Evolutionary conservation across 2,797 vertebrate species (phyloP).

Genomic region (Taeniopygia guttata): DNA sequence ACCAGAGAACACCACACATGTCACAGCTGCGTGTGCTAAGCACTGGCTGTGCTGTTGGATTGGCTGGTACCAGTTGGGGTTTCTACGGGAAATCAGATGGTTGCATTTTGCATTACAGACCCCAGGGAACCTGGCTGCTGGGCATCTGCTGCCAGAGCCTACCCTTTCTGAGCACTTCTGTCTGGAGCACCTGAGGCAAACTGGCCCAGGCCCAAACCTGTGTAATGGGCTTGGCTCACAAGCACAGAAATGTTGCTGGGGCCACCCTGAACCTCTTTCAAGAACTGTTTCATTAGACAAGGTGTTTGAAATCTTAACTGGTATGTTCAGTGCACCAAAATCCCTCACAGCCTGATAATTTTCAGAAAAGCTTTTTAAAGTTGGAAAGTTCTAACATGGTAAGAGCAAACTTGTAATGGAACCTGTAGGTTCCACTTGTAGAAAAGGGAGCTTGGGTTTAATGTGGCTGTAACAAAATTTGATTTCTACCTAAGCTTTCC

Average conservation of each 20-base stretch:
- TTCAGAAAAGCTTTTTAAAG: neutral
- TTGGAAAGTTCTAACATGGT: neutral
- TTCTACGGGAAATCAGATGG: neutral
- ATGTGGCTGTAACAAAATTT: neutral
- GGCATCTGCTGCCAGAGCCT: neutral
- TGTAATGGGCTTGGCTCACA: neutral
- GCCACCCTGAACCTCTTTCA: neutral
- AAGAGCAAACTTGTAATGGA: neutral
- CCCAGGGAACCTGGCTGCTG: neutral
- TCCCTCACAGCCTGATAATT: neutral
- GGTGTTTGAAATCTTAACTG: neutral
- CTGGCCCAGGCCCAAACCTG: neutral
- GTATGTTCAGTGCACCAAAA: neutral
- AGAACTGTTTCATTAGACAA: neutral
- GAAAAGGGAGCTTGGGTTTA: neutral
- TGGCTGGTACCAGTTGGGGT: accelerated
- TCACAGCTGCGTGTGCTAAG: neutral
- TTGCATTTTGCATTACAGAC: neutral
- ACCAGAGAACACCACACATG: neutral
- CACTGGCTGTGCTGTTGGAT: neutral
- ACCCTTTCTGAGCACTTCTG: neutral
- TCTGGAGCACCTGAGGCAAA: neutral
- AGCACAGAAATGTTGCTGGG: neutral
- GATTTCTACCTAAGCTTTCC: neutral
- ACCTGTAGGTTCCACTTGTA: neutral